These are phyloP conservation scores for Gymnosoma rotundatum DNA, from an alignment of 2,888 invertebrate genomes.

Conservation along the genomic window DNA sequence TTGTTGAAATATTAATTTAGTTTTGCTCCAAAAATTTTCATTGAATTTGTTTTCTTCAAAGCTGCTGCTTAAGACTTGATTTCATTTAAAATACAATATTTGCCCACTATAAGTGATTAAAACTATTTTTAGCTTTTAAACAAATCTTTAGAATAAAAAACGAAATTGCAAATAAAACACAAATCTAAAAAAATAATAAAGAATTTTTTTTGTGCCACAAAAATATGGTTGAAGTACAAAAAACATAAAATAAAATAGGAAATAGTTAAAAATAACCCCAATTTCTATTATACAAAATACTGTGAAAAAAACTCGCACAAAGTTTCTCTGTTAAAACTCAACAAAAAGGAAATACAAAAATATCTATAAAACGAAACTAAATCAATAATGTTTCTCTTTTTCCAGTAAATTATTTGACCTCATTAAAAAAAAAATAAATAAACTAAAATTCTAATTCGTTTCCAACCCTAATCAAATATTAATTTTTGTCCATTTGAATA, in stretches of 20 bases:
- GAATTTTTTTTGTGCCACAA: conserved; percentile 22
- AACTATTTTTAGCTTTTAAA: no score
- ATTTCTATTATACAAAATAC: neutral
- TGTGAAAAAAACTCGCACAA: neutral
- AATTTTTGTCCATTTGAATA: no score
- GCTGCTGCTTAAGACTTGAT: neutral
- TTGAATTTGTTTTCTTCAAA: neutral
- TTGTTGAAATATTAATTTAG: neutral
- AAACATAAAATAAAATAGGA: neutral
- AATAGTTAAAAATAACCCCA: neutral
- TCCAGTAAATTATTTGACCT: neutral
- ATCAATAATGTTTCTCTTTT: conserved; percentile 9
- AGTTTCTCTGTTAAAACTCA: neutral
- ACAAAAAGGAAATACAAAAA: neutral
- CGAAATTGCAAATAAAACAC: neutral
- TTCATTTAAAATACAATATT: neutral
- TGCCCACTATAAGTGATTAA: no score
- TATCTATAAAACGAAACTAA: conserved; percentile 5
- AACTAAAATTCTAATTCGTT: no score
- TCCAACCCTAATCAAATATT: no score
- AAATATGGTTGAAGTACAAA: conserved; percentile 4
- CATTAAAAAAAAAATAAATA: no score
- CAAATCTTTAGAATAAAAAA: conserved; percentile 40
- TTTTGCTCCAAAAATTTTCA: neutral
- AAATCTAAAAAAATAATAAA: neutral